A percentile compares a stretch with the other conserved stretches of the same genome.
These are phyloP conservation scores for Andrena praecox DNA, from an alignment of 2,888 invertebrate species.

Conservation along the genomic window DNA sequence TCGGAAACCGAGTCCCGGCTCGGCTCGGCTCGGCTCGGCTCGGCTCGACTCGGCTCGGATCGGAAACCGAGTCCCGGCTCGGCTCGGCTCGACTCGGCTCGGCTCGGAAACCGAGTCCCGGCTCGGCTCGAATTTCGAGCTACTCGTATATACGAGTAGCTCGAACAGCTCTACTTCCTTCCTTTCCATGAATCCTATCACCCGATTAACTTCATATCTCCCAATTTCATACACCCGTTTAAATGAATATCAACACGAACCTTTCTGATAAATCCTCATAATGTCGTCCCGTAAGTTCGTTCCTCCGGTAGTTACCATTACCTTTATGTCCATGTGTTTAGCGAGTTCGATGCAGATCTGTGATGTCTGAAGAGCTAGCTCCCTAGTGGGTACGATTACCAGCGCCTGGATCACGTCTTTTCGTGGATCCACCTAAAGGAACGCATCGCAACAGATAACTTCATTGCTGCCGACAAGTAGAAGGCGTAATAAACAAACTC, in stretches of 20 bases:
- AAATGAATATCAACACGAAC: slow-evolving; percentile 85
- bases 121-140: too few species aligned
- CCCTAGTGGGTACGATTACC: slow-evolving; percentile 99
- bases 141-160: too few species aligned
- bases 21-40: too few species aligned
- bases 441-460: not conserved
- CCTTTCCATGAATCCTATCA: too few species aligned
- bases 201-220: not conserved
- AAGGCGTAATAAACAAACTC: not conserved
- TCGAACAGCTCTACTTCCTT: too few species aligned
- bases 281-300: slow-evolving; percentile 99
- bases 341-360: slow-evolving; percentile 99
- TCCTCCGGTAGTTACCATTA: slow-evolving; percentile 99
- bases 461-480: not conserved
- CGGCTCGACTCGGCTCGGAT: too few species aligned
- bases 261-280: slow-evolving; percentile 99
- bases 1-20: too few species aligned
- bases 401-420: slow-evolving; percentile 98
- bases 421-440: slow-evolving; percentile 89
- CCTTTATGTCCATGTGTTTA: slow-evolving; percentile 98
- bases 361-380: slow-evolving; percentile 99
- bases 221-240: not conserved
- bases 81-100: too few species aligned
- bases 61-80: too few species aligned
- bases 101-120: too few species aligned